Evolutionary conservation across 1,140 invertebrate genomes (phyloP), one percentile per base, ranked within the genome.

Genomic region (Druon quercuslanigerum): DNA sequence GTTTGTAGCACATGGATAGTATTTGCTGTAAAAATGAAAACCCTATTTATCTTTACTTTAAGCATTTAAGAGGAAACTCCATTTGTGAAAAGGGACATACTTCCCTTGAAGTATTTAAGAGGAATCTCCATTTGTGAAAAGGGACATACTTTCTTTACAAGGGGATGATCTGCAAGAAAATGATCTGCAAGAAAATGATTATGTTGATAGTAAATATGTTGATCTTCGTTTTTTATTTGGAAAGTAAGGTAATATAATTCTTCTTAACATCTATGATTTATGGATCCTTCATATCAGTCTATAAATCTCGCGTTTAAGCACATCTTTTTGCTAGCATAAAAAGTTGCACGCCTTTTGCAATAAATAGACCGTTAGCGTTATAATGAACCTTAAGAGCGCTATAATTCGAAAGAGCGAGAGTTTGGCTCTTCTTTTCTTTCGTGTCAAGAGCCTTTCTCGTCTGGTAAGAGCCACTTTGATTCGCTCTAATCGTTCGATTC

Each of bases 361-460:
- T 16, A 66, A 66, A 66, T 66, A 66, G 60, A 66, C 60, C 60
- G 60, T 66, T n/a, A 66, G 60, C 5, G 25, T n/a, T 66, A 14
- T 40, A 66, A 66, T 66, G 60, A 40, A 66, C 40, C 25, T 46
- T 40, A 66, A 66, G 25, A 66, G 60, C 60, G 40, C 13, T 66
- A 16, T 46, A 66, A 66, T 66, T 66, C 14, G n/a, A 40, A 66
- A 66, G 14, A 66, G 60, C 60, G 60, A 66, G 60, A 66, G 60
- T 66, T 40, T 66, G 60, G 60, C 60, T 66, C 25, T 40, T 66
- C 60, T 66, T 66, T 66, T 66, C 60, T 66, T 66, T 66, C 25
- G 25, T 40, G 25, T 66, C 25, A n/a, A 66, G 60, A 66, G 33
- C 33, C 9, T 40, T 66, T 40, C 33, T 40, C 25, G 60, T 46